Evolutionary conservation across 2,797 vertebrate species (phyloP).

Genomic region (Antennarius maculatus): DNA sequence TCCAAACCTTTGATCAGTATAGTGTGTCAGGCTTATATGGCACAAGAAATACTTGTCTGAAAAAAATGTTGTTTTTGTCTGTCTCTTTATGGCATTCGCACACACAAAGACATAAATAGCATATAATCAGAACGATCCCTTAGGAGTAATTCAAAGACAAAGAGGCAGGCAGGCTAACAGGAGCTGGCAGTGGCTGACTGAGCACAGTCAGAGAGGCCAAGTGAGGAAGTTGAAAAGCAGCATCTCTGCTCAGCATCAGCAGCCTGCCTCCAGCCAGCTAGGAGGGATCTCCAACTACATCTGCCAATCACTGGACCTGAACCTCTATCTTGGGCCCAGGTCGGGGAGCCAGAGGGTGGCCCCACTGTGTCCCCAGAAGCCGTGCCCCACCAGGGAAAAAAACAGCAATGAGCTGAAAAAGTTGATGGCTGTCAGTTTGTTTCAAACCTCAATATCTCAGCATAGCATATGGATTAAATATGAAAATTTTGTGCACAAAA

Average conservation of each 20-base stretch:
- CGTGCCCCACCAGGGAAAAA: constrained; percentile 20
- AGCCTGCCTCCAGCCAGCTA: constrained; percentile 69
- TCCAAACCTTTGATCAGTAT: too few relatives aligned
- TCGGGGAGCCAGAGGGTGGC: constrained; percentile 38
- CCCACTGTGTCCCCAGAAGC: constrained; percentile 20
- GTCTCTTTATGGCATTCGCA: constrained; percentile 3
- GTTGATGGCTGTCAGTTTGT: constrained; percentile 26
- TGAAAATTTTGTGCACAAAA: not conserved
- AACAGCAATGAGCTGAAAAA: constrained; percentile 36
- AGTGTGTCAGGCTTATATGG: not conserved
- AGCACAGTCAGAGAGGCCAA: constrained; percentile 63
- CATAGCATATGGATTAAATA: not conserved
- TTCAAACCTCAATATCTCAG: constrained; percentile 1
- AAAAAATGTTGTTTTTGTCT: constrained; percentile 8
- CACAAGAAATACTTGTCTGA: not conserved
- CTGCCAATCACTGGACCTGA: constrained; percentile 61
- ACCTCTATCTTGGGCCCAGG: constrained; percentile 46
- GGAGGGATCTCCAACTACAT: constrained; percentile 68
- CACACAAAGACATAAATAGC: constrained; percentile 9
- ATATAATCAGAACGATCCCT: constrained; percentile 6
- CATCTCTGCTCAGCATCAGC: constrained; percentile 73
- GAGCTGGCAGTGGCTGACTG: constrained; percentile 39
- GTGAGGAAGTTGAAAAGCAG: constrained; percentile 56
- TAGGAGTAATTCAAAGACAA: constrained; percentile 26
- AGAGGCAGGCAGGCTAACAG: constrained; percentile 28